Percentiles rank a stretch among this genome's conserved stretches.
Conservation (phyloP, 1,140 invertebrate species). For the Geopemphigus sp. region DNA sequence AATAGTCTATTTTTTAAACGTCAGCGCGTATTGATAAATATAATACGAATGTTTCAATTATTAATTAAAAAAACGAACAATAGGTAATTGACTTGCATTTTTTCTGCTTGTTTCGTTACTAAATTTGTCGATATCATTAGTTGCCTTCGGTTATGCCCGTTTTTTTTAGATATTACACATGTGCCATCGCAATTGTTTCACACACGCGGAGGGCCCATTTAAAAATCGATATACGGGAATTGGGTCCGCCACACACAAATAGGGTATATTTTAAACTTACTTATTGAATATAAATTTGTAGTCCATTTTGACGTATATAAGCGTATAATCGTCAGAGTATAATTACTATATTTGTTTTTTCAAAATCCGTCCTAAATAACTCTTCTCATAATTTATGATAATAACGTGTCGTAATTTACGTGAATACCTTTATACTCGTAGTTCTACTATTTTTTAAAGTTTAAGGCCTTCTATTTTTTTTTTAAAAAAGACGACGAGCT, state of each 20-base stretch:
- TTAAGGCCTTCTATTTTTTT: neutral
- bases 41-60: too few species aligned
- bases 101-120: too few species aligned
- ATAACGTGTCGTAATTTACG: neutral
- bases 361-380: neutral
- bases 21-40: too few species aligned
- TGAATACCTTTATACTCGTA: neutral
- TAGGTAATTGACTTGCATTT: too few species aligned
- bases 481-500: neutral
- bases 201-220: too few species aligned
- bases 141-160: too few species aligned
- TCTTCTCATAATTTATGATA: slow-evolving; percentile 6
- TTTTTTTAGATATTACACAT: too few species aligned
- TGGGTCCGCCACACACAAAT: neutral
- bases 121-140: too few species aligned
- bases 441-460: neutral
- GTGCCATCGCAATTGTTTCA: too few species aligned
- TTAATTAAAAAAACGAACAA: too few species aligned
- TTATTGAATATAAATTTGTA: slow-evolving; percentile 21
- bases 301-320: neutral
- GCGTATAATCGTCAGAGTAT: neutral
- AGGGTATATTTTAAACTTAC: neutral
- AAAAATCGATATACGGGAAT: neutral
- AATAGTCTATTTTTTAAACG: too few species aligned
- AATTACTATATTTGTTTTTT: neutral